phyloP scores from a whole-genome alignment of 2,888 invertebrate species.

The Metellina segmentata region DNA sequence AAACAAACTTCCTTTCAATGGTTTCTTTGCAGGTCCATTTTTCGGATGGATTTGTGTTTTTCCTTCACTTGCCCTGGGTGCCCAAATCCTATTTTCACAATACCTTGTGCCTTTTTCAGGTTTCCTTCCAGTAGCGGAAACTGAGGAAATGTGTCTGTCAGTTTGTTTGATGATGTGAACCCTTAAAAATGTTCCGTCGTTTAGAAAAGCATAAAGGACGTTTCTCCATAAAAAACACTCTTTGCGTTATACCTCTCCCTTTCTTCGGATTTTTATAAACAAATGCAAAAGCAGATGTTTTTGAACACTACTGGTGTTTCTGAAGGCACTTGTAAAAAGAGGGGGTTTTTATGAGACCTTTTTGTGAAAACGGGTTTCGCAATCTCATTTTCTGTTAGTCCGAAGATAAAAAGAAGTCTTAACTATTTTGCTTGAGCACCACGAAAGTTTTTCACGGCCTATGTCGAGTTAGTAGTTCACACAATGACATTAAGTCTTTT shows the following conservation, averaged over 20 bases:
- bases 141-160: conserved; percentile 29
- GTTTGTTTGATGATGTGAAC: conserved; percentile 35
- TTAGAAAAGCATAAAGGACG: conserved; percentile 17
- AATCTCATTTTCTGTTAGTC: background rate
- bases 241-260: background rate
- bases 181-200: conserved; percentile 36
- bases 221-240: background rate
- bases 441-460: no score
- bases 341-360: background rate
- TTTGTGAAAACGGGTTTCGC: background rate
- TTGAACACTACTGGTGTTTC: background rate
- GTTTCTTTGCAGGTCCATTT: conserved; percentile 11
- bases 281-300: background rate
- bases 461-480: no score
- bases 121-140: conserved; percentile 18
- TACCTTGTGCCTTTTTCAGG: conserved; percentile 7
- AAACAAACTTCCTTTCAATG: conserved; percentile 36
- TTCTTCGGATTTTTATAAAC: background rate
- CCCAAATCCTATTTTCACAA: conserved; percentile 44
- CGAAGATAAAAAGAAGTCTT: background rate
- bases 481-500: no score
- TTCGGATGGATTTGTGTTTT: conserved; percentile 6
- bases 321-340: background rate
- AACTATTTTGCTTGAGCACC: background rate
- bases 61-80: background rate